Conservation (phyloP, 2,113 vertebrate genomes). For the Suricata suricatta region DNA sequence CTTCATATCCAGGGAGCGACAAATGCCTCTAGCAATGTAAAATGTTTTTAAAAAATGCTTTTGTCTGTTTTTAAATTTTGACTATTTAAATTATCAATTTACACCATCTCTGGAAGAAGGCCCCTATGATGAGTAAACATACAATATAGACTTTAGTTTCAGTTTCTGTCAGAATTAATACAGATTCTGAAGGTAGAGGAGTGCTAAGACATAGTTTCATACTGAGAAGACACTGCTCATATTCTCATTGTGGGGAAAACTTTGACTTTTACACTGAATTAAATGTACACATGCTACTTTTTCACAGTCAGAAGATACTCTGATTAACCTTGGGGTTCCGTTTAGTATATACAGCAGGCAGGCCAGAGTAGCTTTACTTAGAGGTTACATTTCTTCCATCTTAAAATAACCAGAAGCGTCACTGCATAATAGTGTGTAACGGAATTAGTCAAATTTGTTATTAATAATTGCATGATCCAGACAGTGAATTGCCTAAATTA, state of each 20-base stretch:
- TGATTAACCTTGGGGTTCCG: not conserved
- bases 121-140: not conserved
- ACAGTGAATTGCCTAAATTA: not conserved
- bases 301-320: not conserved
- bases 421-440: no score
- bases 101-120: not conserved
- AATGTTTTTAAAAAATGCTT: not conserved
- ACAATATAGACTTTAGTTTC: not conserved
- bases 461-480: not conserved
- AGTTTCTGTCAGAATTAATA: not conserved
- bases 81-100: not conserved
- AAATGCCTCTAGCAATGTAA: not conserved
- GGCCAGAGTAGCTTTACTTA: not conserved
- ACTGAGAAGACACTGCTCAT: not conserved
- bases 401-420: not conserved
- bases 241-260: not conserved
- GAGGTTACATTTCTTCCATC: not conserved
- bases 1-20: accelerated
- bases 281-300: not conserved
- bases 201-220: not conserved
- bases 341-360: not conserved
- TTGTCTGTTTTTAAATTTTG: not conserved
- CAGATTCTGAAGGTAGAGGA: not conserved
- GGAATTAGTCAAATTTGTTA: not conserved
- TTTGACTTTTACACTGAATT: not conserved